Percentiles rank a stretch among this genome's conserved stretches.
These are phyloP conservation scores for Oasisia sp. DNA, from an alignment of 2,888 invertebrate species.

Conservation along the genomic window DNA sequence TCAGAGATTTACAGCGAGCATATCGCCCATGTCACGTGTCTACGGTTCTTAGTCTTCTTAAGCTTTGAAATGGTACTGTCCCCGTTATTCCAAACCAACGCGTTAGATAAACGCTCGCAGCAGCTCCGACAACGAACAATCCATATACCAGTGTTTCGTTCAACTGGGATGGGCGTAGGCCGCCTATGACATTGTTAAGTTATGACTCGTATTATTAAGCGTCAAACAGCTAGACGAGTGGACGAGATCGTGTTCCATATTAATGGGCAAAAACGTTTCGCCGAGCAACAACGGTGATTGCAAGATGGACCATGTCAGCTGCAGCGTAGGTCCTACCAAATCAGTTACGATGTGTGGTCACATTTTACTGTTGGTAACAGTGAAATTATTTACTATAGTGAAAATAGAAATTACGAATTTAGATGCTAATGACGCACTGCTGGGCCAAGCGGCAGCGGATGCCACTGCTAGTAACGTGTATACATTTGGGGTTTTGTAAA, in stretches of 20 bases:
- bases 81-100: background rate
- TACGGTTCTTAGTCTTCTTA: background rate
- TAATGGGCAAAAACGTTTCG: conserved; percentile 3
- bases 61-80: background rate
- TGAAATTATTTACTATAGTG: too few species aligned
- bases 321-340: too few species aligned
- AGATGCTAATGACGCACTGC: too few species aligned
- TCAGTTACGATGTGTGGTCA: too few species aligned
- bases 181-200: background rate
- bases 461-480: too few species aligned
- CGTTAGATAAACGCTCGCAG: background rate
- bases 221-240: background rate
- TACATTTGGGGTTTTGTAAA: too few species aligned
- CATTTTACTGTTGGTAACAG: too few species aligned
- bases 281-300: background rate
- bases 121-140: background rate
- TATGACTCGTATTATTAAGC: background rate
- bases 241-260: background rate
- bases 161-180: background rate
- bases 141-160: background rate
- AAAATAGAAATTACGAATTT: too few species aligned
- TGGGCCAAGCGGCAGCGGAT: too few species aligned
- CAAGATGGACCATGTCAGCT: too few species aligned
- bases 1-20: background rate
- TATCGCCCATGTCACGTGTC: background rate